These are phyloP conservation scores for Lysandra coridon DNA, from an alignment of 2,888 invertebrate genomes.

Conservation along the genomic window DNA sequence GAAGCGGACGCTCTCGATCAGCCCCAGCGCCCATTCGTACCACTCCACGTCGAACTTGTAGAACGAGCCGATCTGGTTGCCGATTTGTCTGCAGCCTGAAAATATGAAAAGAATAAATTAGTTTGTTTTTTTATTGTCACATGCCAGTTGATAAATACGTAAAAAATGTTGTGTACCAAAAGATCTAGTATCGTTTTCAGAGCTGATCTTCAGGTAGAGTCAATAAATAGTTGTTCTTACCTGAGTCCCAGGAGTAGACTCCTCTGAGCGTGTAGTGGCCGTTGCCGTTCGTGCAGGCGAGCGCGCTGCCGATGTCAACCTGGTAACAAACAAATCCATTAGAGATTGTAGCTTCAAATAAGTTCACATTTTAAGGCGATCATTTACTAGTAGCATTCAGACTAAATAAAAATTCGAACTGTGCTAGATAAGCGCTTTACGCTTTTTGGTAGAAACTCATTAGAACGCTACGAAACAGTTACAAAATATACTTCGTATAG, in stretches of 20 bases:
- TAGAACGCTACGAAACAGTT: no score
- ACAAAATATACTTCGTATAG: neutral
- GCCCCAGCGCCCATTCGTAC: conserved; percentile 76
- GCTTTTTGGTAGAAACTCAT: no score
- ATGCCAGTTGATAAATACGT: neutral
- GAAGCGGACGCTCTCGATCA: conserved; percentile 65
- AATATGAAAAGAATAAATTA: conserved; percentile 31
- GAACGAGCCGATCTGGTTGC: conserved; percentile 80
- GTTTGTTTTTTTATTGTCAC: neutral
- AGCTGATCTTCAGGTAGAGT: neutral
- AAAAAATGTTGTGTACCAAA: neutral
- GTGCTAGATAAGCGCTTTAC: no score
- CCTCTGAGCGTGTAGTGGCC: conserved; percentile 86
- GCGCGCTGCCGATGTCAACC: conserved; percentile 88
- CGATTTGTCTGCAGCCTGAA: conserved; percentile 77
- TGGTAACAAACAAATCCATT: conserved; percentile 43
- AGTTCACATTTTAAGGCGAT: no score
- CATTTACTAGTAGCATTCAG: no score
- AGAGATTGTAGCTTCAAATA: neutral
- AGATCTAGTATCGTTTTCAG: neutral
- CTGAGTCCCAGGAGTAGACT: conserved; percentile 88
- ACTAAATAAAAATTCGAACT: no score
- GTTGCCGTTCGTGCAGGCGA: conserved; percentile 87
- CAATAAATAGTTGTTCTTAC: conserved; percentile 50
- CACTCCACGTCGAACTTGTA: conserved; percentile 82